Evolutionary conservation across 2,797 vertebrate species (phyloP).

Genomic region (Falco naumanni): DNA sequence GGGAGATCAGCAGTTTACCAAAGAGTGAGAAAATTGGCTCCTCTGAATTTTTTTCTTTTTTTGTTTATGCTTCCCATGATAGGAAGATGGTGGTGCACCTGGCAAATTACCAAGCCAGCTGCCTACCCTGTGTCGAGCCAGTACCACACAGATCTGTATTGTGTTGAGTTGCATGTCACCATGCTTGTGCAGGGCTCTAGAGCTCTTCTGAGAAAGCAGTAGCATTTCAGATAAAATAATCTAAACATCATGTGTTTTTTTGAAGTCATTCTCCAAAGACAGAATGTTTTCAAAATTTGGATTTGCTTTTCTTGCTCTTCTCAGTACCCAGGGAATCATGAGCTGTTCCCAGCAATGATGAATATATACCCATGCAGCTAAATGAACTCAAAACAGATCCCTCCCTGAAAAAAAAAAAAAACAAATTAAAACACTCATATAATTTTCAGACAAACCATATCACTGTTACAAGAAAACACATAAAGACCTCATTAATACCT

Average conservation of each 20-base stretch:
- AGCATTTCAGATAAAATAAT: slow-evolving; percentile 32
- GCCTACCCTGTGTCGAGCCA: background rate
- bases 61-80: slow-evolving; percentile 50
- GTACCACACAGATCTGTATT: background rate
- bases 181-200: background rate
- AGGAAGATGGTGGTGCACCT: slow-evolving; percentile 10
- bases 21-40: slow-evolving; percentile 31
- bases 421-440: background rate
- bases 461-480: slow-evolving; percentile 29
- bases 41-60: slow-evolving; percentile 45
- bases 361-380: background rate
- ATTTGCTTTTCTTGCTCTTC: slow-evolving; percentile 30
- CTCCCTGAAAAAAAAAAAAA: slow-evolving; percentile 38
- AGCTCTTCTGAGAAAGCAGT: background rate
- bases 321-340: background rate
- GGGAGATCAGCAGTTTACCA: slow-evolving; percentile 14
- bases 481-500: slow-evolving; percentile 18
- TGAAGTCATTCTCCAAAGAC: background rate
- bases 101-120: slow-evolving; percentile 6
- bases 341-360: slow-evolving; percentile 1
- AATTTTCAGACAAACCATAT: slow-evolving; percentile 45
- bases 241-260: background rate
- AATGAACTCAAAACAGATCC: slow-evolving; percentile 33
- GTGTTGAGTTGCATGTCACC: background rate
- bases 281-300: background rate